Evolutionary conservation across 2,888 invertebrate species (phyloP).

Genomic region (Acanthoscelides obtectus): DNA sequence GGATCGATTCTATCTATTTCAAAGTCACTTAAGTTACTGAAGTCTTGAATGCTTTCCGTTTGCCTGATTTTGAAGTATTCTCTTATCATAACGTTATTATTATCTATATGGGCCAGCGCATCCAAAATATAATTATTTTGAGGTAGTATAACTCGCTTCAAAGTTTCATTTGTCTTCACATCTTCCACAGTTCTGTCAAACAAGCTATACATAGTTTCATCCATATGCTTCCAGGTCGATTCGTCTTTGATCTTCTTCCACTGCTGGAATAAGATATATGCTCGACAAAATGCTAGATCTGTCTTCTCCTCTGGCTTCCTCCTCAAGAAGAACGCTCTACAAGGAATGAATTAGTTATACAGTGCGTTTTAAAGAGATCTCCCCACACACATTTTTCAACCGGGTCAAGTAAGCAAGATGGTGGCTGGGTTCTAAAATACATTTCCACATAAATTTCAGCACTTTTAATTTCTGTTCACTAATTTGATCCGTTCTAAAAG

Average conservation of each 20-base stretch:
- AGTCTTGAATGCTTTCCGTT: slow-evolving; percentile 16
- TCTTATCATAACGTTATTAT: slow-evolving; percentile 16
- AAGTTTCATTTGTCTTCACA: slow-evolving; percentile 24
- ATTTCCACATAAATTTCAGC: too few relatives aligned
- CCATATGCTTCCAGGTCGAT: slow-evolving; percentile 24
- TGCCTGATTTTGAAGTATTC: slow-evolving; percentile 30
- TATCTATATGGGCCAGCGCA: slow-evolving; percentile 13
- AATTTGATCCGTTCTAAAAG: too few relatives aligned
- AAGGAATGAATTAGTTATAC: slow-evolving; percentile 11
- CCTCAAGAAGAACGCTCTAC: slow-evolving; percentile 29
- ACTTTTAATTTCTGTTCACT: too few relatives aligned
- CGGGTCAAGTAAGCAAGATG: too few relatives aligned
- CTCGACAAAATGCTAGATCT: slow-evolving; percentile 33
- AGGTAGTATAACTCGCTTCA: slow-evolving; percentile 27
- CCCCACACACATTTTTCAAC: too few relatives aligned
- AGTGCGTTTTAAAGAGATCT: background rate
- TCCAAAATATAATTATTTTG: slow-evolving; percentile 15
- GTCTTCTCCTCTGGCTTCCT: slow-evolving; percentile 23
- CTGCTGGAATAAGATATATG: slow-evolving; percentile 33
- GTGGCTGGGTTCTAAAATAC: background rate
- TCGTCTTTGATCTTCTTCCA: slow-evolving; percentile 27
- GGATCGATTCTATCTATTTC: slow-evolving; percentile 10
- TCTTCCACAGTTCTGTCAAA: slow-evolving; percentile 26
- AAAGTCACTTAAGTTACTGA: slow-evolving; percentile 3
- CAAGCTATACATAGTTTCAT: slow-evolving; percentile 26